Evolutionary conservation across 2,797 vertebrate genomes (phyloP).

Genomic region (Syngnathus rostellatus): DNA sequence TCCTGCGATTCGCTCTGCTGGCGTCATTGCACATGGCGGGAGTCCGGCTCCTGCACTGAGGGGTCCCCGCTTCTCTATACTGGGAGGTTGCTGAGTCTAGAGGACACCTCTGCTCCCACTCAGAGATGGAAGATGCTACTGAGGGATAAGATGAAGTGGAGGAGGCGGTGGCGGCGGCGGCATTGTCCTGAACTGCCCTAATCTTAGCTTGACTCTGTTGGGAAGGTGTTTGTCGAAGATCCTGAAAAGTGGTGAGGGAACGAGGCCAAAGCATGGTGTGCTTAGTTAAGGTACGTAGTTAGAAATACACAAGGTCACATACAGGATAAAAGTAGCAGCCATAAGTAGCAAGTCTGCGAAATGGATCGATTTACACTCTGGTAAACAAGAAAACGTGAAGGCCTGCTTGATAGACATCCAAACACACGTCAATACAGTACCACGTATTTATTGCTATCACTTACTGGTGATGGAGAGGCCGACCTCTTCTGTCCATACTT

Average conservation of each 20-base stretch:
- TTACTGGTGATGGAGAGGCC: slow-evolving; percentile 77
- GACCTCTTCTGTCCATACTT: slow-evolving; percentile 67
- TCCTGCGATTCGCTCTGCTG: slow-evolving; percentile 65
- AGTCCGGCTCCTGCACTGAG: slow-evolving; percentile 50
- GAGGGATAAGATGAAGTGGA: slow-evolving; percentile 74
- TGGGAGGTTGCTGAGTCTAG: slow-evolving; percentile 54
- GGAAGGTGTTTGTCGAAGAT: slow-evolving; percentile 45
- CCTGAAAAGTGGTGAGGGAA: slow-evolving; percentile 58
- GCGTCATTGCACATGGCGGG: slow-evolving; percentile 43
- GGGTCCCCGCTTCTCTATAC: slow-evolving; percentile 54
- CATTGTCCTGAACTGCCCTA: slow-evolving; percentile 68
- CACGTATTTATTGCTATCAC: slow-evolving; percentile 27
- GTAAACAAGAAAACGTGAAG: background rate
- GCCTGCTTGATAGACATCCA: background rate
- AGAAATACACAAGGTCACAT: background rate
- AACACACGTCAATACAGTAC: too few relatives aligned
- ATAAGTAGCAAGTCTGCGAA: background rate
- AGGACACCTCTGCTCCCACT: slow-evolving; percentile 87
- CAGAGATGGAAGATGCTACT: slow-evolving; percentile 85
- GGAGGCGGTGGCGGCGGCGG: slow-evolving; percentile 18
- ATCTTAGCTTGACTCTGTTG: slow-evolving; percentile 46
- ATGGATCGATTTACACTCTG: background rate
- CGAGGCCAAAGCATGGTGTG: slow-evolving; percentile 52
- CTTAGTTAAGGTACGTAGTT: background rate
- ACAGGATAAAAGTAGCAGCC: background rate